phyloP scores from a whole-genome alignment of 2,888 invertebrate species.

The Ichneumoninae sp. region DNA sequence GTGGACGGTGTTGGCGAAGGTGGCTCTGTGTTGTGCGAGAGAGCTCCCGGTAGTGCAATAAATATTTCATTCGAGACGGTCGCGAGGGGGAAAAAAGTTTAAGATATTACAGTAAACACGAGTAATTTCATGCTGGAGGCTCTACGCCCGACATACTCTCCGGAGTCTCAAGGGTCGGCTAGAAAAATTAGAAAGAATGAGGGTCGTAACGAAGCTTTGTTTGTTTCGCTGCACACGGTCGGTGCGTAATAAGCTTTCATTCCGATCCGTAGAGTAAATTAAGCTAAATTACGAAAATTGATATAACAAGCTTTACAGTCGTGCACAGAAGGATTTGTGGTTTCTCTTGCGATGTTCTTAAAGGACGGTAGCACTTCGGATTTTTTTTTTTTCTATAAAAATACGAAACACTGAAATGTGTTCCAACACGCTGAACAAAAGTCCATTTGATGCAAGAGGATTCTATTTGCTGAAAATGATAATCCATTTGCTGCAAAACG shows the following conservation, averaged over 20 bases:
- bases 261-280: conserved; percentile 26
- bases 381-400: too few relatives aligned
- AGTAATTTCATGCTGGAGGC: conserved; percentile 25
- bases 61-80: background rate
- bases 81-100: background rate
- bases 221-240: background rate
- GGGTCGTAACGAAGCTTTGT: conserved; percentile 37
- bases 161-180: background rate
- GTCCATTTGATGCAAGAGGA: too few relatives aligned
- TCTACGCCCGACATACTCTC: background rate
- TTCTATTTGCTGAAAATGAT: too few relatives aligned
- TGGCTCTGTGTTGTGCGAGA: background rate
- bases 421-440: too few relatives aligned
- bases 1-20: background rate
- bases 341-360: background rate
- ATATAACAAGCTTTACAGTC: conserved; percentile 18
- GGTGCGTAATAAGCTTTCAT: conserved; percentile 27
- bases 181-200: conserved; percentile 22
- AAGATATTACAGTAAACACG: conserved; percentile 9
- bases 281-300: conserved; percentile 30
- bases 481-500: too few relatives aligned
- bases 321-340: background rate
- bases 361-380: background rate
- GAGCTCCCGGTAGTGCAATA: background rate
- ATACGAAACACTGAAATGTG: too few relatives aligned